phyloP scores from a whole-genome alignment of 2,888 invertebrate species.

The Aphrophora alni region DNA sequence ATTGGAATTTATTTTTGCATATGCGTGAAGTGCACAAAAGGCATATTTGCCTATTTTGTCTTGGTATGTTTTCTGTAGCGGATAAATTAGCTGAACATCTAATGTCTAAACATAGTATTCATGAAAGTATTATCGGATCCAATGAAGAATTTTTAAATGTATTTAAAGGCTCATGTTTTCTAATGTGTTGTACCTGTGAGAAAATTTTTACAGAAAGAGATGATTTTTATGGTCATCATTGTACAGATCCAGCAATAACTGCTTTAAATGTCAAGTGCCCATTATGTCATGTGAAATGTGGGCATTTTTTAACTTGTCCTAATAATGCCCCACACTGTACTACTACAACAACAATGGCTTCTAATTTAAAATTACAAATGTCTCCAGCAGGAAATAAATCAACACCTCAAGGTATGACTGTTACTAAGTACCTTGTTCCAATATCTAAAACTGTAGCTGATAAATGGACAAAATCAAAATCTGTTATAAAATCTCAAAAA shows the following conservation, averaged over 20 bases:
- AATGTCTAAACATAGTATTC: slow-evolving; percentile 77
- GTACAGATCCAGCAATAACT: slow-evolving; percentile 54
- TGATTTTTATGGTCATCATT: slow-evolving; percentile 78
- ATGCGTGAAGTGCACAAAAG: slow-evolving; percentile 83
- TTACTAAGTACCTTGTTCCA: background rate
- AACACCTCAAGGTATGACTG: background rate
- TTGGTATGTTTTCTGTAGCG: slow-evolving; percentile 81
- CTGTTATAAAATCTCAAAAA: background rate
- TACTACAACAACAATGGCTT: background rate
- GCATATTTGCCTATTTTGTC: slow-evolving; percentile 82
- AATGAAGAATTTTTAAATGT: slow-evolving; percentile 70
- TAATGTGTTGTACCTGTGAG: slow-evolving; percentile 83
- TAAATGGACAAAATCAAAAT: background rate
- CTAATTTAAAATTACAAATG: background rate
- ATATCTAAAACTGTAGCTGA: background rate
- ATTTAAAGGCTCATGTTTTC: slow-evolving; percentile 72
- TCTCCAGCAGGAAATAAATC: background rate
- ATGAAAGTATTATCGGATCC: slow-evolving; percentile 70
- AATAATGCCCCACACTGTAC: slow-evolving; percentile 15
- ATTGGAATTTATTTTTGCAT: slow-evolving; percentile 85
- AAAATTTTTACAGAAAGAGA: slow-evolving; percentile 73
- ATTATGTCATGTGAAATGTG: slow-evolving; percentile 56
- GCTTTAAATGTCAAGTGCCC: slow-evolving; percentile 56
- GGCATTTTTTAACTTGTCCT: slow-evolving; percentile 56
- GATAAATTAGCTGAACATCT: slow-evolving; percentile 81